A percentile compares a stretch with the other conserved stretches of the same genome.
phyloP scores from a whole-genome alignment of 1,140 invertebrate genomes.

The Drosophila parvula region DNA sequence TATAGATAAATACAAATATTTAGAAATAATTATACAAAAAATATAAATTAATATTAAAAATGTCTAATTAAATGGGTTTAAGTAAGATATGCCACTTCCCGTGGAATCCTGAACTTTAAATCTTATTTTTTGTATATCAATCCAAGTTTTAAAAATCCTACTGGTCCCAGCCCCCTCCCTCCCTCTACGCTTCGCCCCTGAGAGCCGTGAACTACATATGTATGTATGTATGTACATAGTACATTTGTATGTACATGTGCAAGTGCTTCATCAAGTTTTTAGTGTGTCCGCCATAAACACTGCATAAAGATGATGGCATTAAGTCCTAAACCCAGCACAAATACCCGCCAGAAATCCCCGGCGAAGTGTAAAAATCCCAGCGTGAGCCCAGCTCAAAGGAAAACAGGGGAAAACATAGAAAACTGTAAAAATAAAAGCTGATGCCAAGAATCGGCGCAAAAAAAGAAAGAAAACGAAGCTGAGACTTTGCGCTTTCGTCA shows the following conservation, averaged over 20 bases:
- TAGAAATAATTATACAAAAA: background rate
- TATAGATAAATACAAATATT: background rate
- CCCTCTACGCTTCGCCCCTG: too few species aligned
- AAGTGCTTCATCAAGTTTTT: conserved; percentile 45
- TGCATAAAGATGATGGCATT: conserved; percentile 63
- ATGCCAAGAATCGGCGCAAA: background rate
- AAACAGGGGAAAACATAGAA: conserved; percentile 21
- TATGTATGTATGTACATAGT: too few species aligned
- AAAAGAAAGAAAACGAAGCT: background rate
- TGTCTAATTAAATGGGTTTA: background rate
- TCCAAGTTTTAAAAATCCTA: background rate
- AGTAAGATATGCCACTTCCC: background rate
- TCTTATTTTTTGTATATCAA: background rate
- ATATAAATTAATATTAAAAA: background rate
- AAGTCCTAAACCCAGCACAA: conserved; percentile 45
- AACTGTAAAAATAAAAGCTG: conserved; percentile 10
- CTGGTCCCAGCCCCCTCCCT: background rate
- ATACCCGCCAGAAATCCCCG: conserved; percentile 44
- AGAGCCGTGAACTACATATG: conserved; percentile 2
- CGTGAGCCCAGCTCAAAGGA: conserved; percentile 57
- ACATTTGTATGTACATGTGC: too few species aligned
- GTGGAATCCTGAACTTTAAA: background rate
- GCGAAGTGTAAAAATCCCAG: conserved; percentile 58
- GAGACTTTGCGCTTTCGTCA: background rate
- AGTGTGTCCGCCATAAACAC: conserved; percentile 65